These are phyloP conservation scores for Parazoanthus atlanticus DNA, from an alignment of 92 coral and sea anemone genomes.

Conservation along the genomic window DNA sequence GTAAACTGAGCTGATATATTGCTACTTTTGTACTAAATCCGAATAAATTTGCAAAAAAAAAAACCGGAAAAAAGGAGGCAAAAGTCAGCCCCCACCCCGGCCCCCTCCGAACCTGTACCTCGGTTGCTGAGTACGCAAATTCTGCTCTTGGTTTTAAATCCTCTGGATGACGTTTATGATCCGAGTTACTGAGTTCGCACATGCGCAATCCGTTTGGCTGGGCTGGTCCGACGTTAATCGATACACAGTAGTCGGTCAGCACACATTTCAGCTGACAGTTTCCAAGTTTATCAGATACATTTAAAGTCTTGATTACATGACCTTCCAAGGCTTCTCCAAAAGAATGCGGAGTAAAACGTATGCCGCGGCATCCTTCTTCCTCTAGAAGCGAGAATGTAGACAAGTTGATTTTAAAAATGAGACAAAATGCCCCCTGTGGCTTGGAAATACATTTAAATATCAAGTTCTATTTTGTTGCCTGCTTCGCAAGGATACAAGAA, in stretches of 20 bases:
- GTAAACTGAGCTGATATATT: not conserved
- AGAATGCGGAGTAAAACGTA: not conserved
- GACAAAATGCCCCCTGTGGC: not conserved
- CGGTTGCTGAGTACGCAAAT: not conserved
- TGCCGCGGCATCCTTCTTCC: not conserved
- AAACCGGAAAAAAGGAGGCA: not conserved
- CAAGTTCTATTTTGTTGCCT: too few relatives aligned
- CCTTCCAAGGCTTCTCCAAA: not conserved
- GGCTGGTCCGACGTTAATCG: not conserved
- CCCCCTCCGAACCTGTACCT: not conserved
- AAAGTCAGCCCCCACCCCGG: not conserved
- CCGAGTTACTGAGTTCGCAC: slow-evolving; percentile 10
- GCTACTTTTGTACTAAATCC: too few relatives aligned
- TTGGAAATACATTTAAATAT: too few relatives aligned
- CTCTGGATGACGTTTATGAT: not conserved
- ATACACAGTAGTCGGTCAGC: not conserved
- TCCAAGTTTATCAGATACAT: not conserved
- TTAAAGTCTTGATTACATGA: not conserved
- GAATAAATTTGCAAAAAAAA: too few relatives aligned
- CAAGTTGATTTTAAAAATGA: not conserved
- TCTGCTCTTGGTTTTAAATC: not conserved
- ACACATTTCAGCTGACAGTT: not conserved
- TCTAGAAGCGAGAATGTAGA: not conserved
- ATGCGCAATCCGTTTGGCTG: not conserved
- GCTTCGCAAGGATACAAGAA: too few relatives aligned